Conservation (phyloP, 1,140 invertebrate genomes). For the Atta cephalotes region DNA sequence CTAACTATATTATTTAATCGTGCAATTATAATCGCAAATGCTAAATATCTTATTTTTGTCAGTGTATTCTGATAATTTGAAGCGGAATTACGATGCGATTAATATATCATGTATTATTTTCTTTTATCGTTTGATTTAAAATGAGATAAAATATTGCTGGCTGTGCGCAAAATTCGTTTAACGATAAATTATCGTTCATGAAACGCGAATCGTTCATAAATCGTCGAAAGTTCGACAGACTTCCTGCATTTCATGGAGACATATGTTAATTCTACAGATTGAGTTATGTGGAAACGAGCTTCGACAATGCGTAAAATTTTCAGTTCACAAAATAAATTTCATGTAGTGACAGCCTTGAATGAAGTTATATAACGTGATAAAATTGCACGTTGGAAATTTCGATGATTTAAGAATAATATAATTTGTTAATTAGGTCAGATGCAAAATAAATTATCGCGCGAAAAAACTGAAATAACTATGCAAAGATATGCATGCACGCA, state of each 20-base stretch:
- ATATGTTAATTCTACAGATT: conserved; percentile 16
- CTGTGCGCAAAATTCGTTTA: background rate
- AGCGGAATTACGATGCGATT: background rate
- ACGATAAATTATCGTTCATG: background rate
- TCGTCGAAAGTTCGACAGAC: background rate
- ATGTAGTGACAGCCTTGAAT: background rate
- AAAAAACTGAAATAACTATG: background rate
- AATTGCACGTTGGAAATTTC: background rate
- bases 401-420: conserved; percentile 11
- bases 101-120: background rate
- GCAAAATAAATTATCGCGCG: conserved; percentile 7
- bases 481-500: background rate
- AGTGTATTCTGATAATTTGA: background rate
- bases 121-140: background rate
- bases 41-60: too few species aligned
- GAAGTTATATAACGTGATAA: background rate
- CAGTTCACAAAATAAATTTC: background rate
- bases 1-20: too few species aligned
- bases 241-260: background rate
- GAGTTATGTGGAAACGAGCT: conserved; percentile 5
- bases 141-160: conserved; percentile 7
- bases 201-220: conserved; percentile 1
- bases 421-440: background rate
- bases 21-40: too few species aligned
- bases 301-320: background rate